Conservation (phyloP, 2,797 vertebrate genomes). For the Spondyliosoma cantharus region DNA sequence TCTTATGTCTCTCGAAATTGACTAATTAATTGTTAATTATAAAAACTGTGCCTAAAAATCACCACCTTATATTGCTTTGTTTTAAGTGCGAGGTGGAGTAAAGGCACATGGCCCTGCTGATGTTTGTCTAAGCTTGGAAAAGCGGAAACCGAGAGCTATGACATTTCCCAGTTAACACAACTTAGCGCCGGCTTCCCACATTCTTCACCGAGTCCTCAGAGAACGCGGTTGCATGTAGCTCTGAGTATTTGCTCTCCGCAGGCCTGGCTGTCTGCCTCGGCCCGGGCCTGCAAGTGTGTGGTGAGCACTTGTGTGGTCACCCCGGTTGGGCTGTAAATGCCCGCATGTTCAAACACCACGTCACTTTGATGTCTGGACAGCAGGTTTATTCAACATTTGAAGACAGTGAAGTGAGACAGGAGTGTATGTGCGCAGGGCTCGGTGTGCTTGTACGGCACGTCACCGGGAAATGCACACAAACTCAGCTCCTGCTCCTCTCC, state of each 20-base stretch:
- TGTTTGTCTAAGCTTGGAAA: conserved; percentile 47
- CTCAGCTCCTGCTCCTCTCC: conserved; percentile 19
- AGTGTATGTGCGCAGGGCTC: not conserved
- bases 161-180: conserved; percentile 58
- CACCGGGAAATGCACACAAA: conserved; percentile 43
- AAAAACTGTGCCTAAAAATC: not conserved
- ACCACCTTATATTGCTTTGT: not conserved
- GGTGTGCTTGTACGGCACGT: conserved; percentile 26
- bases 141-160: conserved; percentile 45
- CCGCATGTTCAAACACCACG: conserved; percentile 63
- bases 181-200: conserved; percentile 62
- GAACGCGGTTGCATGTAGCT: conserved; percentile 47
- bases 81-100: not conserved
- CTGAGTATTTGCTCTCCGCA: conserved; percentile 48
- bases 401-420: conserved; percentile 40
- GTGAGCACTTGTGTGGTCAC: conserved; percentile 61
- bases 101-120: conserved; percentile 16
- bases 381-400: conserved; percentile 64
- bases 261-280: conserved; percentile 46
- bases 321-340: conserved; percentile 66
- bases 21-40: not conserved
- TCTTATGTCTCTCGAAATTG: not conserved
- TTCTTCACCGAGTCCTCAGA: conserved; percentile 61
- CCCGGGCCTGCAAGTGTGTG: conserved; percentile 38
- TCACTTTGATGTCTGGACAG: conserved; percentile 71